Base-by-base conservation (phyloP, 2,113 vertebrate genomes). In the Trematomus loennbergii region DNA sequence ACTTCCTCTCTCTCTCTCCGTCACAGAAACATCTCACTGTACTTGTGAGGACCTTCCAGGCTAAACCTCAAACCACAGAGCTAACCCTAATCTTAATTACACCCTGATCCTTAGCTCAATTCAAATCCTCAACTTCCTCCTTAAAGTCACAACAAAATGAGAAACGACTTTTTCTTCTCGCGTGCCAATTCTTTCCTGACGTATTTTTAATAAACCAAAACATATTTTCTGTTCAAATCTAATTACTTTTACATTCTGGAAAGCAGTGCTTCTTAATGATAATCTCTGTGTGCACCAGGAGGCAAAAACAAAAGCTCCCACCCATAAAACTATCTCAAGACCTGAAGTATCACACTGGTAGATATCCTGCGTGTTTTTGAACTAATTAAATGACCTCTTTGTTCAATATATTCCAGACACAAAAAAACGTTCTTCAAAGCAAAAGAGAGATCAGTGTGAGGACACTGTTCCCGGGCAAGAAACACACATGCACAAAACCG, bases 1-100 rank as follows among this genome's bases (percentile, higher is more conserved):
- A 69, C 71, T 80, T 84, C 72, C 65, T 77, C 20, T 54, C 9
- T n/a, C 9, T n/a, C n/a, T 45, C 43, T 61, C 22, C 53, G 1
- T 18, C 33, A 1, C 10, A 0, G 7, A 2, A 29, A 18, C 12
- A 13, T 40, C 22, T 52, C 6, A 3, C 40, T n/a, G 25, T 17
- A 9, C 60, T 67, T 8, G 36, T 0, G 17, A 78, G 62, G 54
- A 72, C 1, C 18, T 10, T 61, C 25, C 17, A 73, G 50, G 62
- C 53, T 18, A 16, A 12, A 67, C 62, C 71, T 53, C 60, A 74
- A 55, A 69, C 64, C 55, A 18, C n/a, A 36, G 2, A 20, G 9
- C 6, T 50, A 25, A 16, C 13, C 33, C 0, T 15, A 40, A 59
- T 75, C 43, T 48, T 22, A 64, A 64, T 25, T 17, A 50, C 64